These are phyloP conservation scores for Stichodactyla mertensii DNA, from an alignment of 64 coral and sea anemone genomes.

Conservation along the genomic window DNA sequence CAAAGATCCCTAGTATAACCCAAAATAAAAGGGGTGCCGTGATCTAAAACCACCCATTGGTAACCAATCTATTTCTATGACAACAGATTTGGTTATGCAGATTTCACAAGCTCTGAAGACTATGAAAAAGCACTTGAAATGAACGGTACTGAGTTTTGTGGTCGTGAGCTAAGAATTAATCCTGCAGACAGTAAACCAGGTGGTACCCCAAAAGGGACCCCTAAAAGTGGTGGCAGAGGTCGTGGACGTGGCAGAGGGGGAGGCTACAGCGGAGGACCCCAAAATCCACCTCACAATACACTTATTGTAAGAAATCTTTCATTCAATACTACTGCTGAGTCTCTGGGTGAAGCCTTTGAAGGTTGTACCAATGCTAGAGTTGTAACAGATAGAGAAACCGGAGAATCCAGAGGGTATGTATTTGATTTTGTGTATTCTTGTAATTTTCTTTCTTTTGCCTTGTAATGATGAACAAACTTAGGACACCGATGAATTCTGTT, in stretches of 20 bases:
- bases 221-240: not conserved
- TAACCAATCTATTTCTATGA: not conserved
- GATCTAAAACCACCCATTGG: not conserved
- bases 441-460: not conserved
- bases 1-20: not conserved
- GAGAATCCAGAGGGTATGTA: conserved; percentile 17
- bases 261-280: not conserved
- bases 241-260: not conserved
- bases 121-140: conserved; percentile 10
- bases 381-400: not conserved
- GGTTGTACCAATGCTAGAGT: conserved; percentile 8
- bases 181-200: not conserved
- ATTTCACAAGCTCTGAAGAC: not conserved
- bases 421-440: not conserved
- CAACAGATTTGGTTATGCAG: conserved; percentile 15
- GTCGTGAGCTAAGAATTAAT: not conserved
- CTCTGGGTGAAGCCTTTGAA: not conserved
- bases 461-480: conserved; percentile 1
- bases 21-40: not conserved
- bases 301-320: conserved; percentile 23
- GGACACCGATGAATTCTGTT: conserved; percentile 13
- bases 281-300: not conserved
- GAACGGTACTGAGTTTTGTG: not conserved
- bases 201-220: not conserved
- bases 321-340: not conserved